Base-by-base conservation (phyloP, 2,888 invertebrate species). In the Ariolimax columbianus region DNA sequence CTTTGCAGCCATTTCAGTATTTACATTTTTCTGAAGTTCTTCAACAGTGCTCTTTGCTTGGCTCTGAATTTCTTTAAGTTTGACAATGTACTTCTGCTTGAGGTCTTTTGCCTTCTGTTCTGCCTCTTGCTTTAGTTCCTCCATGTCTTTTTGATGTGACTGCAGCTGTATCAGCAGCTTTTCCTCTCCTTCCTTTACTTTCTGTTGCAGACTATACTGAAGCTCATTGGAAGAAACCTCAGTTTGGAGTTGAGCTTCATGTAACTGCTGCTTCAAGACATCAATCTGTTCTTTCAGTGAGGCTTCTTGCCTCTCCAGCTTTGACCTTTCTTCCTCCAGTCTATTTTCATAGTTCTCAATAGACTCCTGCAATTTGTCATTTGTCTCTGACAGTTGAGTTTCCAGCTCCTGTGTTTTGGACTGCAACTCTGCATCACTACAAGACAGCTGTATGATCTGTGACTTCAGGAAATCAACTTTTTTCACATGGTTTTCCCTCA, bases 301-400 rank as follows among this genome's bases (percentile, higher is more conserved):
- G 36, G 88, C 84, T 40, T 91, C 90, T 66, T 90, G 90, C 78
- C 87, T 85, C 26, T 90, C 91, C 3, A 90, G 75, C 79, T 89
- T 90, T 43, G 72, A 80, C 47, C 88, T 89, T 43, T 91, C 89
- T 38, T 90, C 90, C 51, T 91, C 90, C 33, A 92, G 87, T 70
- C 91, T 90, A 83, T 77, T 89, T 79, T 93, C 92, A 86, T 92
- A 92, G 77, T 86, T 89, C 83, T 91, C 90, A 63, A 91, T 92
- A 84, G 90, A 91, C 38, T 92, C 92, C 83, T 91, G 90, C 30
- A 92, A 83, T 66, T 91, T 90, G 43, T 91, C 89, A 86, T 92
- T 92, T 23, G 92, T 90, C 40, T 88, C 88, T 3, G 86, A 87
- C 40, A 92, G 87, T 83, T 92, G 91, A 26, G 89, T 90, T 73